Base-by-base conservation (phyloP, 2,888 invertebrate genomes). In the Xestia sexstrigata region DNA sequence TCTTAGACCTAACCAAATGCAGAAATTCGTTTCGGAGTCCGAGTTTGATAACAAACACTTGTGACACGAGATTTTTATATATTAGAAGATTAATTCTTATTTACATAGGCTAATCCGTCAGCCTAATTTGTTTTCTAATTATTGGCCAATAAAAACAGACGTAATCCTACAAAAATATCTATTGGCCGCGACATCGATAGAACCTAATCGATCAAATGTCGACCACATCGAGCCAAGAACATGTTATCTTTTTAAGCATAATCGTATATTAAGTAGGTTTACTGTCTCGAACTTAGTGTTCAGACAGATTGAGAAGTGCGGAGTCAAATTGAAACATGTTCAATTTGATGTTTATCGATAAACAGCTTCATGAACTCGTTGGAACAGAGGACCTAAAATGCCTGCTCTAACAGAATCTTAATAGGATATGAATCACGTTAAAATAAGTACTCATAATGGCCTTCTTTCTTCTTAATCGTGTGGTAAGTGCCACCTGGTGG, bases 131-230 rank as follows among this genome's bases (percentile, higher is more conserved):
- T 74, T 75, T 75, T 74, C 52, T 74, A 55, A 73, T 73, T 35
- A 75, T 45, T 30, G 35, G 4, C n/a, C 30, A 30, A 72, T 58
- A 79, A 78, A 78, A 62, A 35, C 11, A 20, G 20, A 26, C 20
- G 20, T 49, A 42, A 47, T 65, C 42, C 42, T 42, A 76, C n/a
- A 65, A 65, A 74, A 73, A 73, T 58, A 68, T 23, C 49, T 52
- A 70, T 47, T 49, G n/a, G 1, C 63, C 39, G 45, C 26, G 55
- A 71, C 68, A 81, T 69, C 65, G 42, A 68, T 65, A 70, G n/a
- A 79, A 30, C n/a, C 13, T 58, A 85, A 81, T 82, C 82, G 60
- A 85, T 82, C 81, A 82, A 75, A 81, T 71, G 35, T 81, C 26
- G 76, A 76, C 49, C 71, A 23, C 35, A 47, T 66, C 26, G 9